Conservation (phyloP, 2,888 invertebrate genomes). For the Meta bourneti region DNA sequence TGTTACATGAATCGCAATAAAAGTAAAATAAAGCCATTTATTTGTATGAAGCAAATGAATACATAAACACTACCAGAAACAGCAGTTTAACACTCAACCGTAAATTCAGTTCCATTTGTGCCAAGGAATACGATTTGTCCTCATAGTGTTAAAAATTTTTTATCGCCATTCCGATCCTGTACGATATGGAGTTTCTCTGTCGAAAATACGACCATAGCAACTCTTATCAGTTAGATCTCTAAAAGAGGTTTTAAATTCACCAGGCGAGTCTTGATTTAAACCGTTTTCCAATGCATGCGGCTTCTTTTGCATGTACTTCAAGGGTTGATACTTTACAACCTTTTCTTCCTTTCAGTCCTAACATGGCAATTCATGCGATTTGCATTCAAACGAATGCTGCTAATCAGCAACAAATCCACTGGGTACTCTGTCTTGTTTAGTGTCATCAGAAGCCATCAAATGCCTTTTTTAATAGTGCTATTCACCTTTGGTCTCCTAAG, state of each 20-base stretch:
- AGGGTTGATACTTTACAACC: background rate
- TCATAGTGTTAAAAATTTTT: too few species aligned
- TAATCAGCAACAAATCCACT: constrained; percentile 14
- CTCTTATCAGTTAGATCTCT: background rate
- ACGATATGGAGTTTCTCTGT: too few species aligned
- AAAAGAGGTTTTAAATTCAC: background rate
- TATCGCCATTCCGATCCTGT: too few species aligned
- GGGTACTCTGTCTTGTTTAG: constrained; percentile 51
- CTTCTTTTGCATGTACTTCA: background rate
- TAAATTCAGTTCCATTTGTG: too few species aligned
- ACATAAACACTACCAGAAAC: too few species aligned
- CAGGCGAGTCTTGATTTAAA: background rate
- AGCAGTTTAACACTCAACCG: too few species aligned
- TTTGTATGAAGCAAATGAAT: too few species aligned
- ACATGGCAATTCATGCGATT: constrained; percentile 33
- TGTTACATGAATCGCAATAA: too few species aligned
- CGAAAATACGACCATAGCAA: too few species aligned
- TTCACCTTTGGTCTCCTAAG: constrained; percentile 4
- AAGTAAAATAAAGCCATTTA: too few species aligned
- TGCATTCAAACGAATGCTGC: constrained; percentile 52
- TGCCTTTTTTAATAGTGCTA: constrained; percentile 21
- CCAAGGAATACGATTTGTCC: too few species aligned
- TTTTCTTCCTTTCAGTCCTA: background rate
- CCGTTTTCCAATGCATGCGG: background rate
- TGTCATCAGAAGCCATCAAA: constrained; percentile 55